Conservation (phyloP, 2,888 invertebrate species). For the Tortricodes alternella region DNA sequence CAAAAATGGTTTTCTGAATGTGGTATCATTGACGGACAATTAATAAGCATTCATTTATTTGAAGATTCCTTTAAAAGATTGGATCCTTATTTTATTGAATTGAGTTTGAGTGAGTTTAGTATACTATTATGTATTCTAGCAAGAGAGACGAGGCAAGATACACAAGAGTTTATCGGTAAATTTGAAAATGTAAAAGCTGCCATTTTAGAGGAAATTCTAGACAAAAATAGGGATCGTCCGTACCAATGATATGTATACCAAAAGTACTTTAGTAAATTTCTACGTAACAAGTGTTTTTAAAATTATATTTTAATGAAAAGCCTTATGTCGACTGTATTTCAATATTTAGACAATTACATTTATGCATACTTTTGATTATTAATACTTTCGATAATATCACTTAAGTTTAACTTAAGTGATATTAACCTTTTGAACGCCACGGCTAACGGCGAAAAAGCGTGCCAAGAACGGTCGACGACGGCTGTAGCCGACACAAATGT, state of each 20-base stretch:
- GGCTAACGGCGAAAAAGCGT: too few species aligned
- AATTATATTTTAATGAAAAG: too few species aligned
- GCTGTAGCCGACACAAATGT: too few species aligned
- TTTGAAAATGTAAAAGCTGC: slow-evolving; percentile 40
- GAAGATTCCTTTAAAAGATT: slow-evolving; percentile 38
- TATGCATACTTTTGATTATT: too few species aligned
- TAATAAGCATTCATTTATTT: slow-evolving; percentile 34
- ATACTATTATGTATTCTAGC: slow-evolving; percentile 45
- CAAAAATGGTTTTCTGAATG: slow-evolving; percentile 45
- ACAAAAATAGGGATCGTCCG: slow-evolving; percentile 2
- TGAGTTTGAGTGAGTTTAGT: slow-evolving; percentile 43
- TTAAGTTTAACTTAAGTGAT: too few species aligned
- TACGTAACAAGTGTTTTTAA: too few species aligned
- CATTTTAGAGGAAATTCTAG: slow-evolving; percentile 36
- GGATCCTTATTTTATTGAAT: slow-evolving; percentile 40
- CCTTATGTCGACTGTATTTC: too few species aligned
- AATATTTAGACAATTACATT: too few species aligned
- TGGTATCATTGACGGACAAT: slow-evolving; percentile 42
- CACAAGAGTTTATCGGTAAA: slow-evolving; percentile 33
- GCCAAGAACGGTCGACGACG: too few species aligned
- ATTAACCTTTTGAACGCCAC: too few species aligned
- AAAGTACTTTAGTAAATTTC: too few species aligned
- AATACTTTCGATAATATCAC: too few species aligned
- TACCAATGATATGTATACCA: background rate
- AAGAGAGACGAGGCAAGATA: slow-evolving; percentile 38